Evolutionary conservation across 2,113 vertebrate species (phyloP).

Genomic region (Rynchops niger): DNA sequence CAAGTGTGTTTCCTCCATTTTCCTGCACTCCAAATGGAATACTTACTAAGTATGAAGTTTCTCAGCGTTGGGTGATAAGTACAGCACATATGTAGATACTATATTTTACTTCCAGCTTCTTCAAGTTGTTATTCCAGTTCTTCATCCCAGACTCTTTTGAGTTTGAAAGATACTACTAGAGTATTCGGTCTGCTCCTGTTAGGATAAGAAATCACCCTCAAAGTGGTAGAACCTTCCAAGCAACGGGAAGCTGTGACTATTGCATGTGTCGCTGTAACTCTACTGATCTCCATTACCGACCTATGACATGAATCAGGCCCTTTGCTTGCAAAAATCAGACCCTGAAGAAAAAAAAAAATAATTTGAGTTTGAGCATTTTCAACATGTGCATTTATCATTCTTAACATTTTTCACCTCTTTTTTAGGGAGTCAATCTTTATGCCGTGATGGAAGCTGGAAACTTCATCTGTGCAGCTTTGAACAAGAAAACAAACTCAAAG

Average conservation of each 20-base stretch:
- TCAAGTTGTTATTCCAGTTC: background rate
- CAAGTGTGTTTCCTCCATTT: background rate
- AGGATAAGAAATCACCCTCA: background rate
- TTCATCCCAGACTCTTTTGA: background rate
- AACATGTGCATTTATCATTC: background rate
- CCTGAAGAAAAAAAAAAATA: background rate
- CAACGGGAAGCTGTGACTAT: background rate
- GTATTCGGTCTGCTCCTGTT: background rate
- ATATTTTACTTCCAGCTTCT: background rate
- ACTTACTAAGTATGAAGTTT: background rate
- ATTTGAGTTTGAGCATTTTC: background rate
- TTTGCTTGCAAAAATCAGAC: background rate
- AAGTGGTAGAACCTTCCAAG: background rate
- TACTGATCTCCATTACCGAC: background rate
- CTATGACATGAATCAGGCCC: background rate
- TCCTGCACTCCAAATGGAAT: background rate
- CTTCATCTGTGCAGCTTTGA: conserved; percentile 89
- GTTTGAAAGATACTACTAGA: background rate
- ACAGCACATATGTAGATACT: background rate
- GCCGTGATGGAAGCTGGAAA: conserved; percentile 88
- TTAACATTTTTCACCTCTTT: background rate
- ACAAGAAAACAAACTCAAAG: conserved; percentile 90
- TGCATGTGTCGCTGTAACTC: background rate
- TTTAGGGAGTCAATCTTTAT: conserved; percentile 88
- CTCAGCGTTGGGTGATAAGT: background rate